These are phyloP conservation scores for Hofmannophila pseudospretella DNA, from an alignment of 2,888 invertebrate genomes.

Conservation along the genomic window DNA sequence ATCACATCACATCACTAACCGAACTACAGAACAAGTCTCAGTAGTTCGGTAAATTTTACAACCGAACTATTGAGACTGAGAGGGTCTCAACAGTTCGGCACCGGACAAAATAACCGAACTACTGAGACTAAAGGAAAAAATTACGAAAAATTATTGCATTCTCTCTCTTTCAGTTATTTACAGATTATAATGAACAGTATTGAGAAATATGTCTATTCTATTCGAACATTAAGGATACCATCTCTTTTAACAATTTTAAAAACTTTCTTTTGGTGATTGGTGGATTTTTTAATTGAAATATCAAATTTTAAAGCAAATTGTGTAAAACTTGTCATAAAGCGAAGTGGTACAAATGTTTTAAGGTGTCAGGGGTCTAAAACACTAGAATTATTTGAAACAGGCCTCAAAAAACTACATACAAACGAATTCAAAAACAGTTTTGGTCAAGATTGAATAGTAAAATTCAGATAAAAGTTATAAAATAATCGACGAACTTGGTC, in stretches of 20 bases:
- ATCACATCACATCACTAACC: too few relatives aligned
- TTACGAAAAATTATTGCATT: constrained; percentile 73
- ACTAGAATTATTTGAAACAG: constrained; percentile 49
- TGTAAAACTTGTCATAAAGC: constrained; percentile 49
- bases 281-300: constrained; percentile 31
- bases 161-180: constrained; percentile 46
- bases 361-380: constrained; percentile 45
- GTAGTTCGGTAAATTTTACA: too few relatives aligned
- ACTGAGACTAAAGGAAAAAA: too few relatives aligned
- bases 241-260: constrained; percentile 33
- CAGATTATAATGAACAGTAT: constrained; percentile 41
- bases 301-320: constrained; percentile 45
- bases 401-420: constrained; percentile 53
- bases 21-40: too few relatives aligned
- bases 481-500: constrained; percentile 48
- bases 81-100: too few relatives aligned
- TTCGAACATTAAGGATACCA: constrained; percentile 27
- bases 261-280: constrained; percentile 29
- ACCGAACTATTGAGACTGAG: too few relatives aligned
- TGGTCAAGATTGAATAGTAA: constrained; percentile 49
- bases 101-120: too few relatives aligned
- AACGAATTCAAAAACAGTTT: constrained; percentile 44
- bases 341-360: constrained; percentile 46
- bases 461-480: constrained; percentile 34
- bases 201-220: constrained; percentile 38